phyloP scores from a whole-genome alignment of 2,113 vertebrate species.

The Motacilla tschutschensis region DNA sequence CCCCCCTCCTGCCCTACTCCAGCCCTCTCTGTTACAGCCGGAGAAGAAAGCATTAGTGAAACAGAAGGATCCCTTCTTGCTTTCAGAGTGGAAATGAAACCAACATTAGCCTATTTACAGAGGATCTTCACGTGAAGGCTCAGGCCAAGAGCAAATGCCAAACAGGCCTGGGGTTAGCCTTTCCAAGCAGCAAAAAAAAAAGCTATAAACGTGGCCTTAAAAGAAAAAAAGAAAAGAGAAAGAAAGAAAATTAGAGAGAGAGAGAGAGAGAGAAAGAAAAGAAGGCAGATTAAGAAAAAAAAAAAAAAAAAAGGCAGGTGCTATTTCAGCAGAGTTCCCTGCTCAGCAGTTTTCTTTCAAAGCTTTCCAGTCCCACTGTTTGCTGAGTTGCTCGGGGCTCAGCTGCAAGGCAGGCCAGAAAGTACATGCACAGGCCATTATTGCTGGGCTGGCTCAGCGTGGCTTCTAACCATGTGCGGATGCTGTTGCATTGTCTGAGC shows the following conservation, averaged over 20 bases:
- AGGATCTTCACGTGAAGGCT: conserved; percentile 31
- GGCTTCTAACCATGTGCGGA: not conserved
- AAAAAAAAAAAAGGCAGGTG: conserved; percentile 26
- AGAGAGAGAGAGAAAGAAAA: not conserved
- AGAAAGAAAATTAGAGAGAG: rapidly evolving
- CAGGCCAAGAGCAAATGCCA: conserved; percentile 26
- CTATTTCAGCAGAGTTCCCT: conserved; percentile 26
- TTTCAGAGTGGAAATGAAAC: conserved; percentile 54
- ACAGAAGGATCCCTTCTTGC: conserved; percentile 49
- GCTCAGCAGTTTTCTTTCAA: conserved; percentile 57
- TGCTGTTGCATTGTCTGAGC: conserved; percentile 33
- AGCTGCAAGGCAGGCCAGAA: conserved; percentile 40
- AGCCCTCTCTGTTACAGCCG: not conserved
- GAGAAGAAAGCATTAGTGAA: conserved; percentile 37
- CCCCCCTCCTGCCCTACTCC: not conserved
- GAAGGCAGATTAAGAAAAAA: not conserved
- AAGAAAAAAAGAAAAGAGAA: not conserved
- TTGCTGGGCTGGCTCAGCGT: not conserved
- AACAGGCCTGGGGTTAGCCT: not conserved
- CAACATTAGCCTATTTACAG: conserved; percentile 34
- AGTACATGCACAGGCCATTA: conserved; percentile 16
- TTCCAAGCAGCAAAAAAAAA: conserved; percentile 13
- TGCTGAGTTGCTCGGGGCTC: conserved; percentile 21
- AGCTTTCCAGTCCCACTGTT: conserved; percentile 38
- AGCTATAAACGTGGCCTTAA: not conserved